These are phyloP conservation scores for Drosophila peninsularis DNA, from an alignment of 2,888 invertebrate species.

Conservation along the genomic window DNA sequence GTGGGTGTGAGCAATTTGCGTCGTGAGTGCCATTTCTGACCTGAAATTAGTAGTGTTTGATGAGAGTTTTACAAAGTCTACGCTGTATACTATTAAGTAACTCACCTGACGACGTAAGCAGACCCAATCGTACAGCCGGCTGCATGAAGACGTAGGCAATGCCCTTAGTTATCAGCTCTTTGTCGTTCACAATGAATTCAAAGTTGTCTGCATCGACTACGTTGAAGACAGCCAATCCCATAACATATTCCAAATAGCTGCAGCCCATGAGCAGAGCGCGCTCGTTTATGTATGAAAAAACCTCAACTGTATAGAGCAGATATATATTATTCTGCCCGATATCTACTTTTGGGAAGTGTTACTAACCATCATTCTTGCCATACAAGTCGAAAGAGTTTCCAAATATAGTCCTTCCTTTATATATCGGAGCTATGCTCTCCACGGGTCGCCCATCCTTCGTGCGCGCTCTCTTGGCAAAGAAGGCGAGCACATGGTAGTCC, in stretches of 20 bases:
- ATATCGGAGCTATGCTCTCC: conserved; percentile 59
- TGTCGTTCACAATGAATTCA: conserved; percentile 74
- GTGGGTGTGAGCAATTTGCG: conserved; percentile 80
- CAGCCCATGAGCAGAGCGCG: conserved; percentile 26
- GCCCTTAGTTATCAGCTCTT: conserved; percentile 69
- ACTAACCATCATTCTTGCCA: conserved; percentile 51
- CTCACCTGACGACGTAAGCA: conserved; percentile 73
- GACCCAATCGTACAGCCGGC: conserved; percentile 73
- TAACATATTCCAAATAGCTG: conserved; percentile 66
- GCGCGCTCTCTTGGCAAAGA: conserved; percentile 61
- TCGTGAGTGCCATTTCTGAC: conserved; percentile 78
- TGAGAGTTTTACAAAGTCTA: neutral
- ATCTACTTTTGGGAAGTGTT: neutral
- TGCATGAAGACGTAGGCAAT: conserved; percentile 69
- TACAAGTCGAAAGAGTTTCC: conserved; percentile 76
- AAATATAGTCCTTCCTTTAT: conserved; percentile 69
- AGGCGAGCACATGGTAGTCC: conserved; percentile 54
- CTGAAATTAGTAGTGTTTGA: conserved; percentile 31
- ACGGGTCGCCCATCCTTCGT: conserved; percentile 69
- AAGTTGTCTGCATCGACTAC: conserved; percentile 73
- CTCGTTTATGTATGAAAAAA: conserved; percentile 56
- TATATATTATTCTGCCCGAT: too few relatives aligned
- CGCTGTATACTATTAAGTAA: neutral
- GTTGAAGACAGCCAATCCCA: conserved; percentile 60
- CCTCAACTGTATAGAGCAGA: conserved; percentile 42